A percentile compares a stretch with the other conserved stretches of the same genome.
Evolutionary conservation across 2,888 invertebrate species (phyloP).

Genomic region (Cybosia mesomella): DNA sequence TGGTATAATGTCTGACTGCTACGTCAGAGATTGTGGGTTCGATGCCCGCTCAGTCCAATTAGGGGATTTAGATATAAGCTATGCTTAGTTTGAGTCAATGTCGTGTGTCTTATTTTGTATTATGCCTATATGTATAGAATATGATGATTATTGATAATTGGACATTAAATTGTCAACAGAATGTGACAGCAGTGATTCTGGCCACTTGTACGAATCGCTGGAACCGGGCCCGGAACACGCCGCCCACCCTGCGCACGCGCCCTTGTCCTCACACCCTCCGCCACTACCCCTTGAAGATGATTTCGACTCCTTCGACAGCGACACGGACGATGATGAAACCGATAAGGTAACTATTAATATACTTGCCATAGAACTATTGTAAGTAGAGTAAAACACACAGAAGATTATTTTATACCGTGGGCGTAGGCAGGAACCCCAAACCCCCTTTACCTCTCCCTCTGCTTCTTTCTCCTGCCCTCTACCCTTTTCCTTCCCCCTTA

Average conservation of each 20-base stretch:
- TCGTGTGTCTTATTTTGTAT: background rate
- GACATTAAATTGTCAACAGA: conserved; percentile 74
- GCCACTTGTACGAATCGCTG: conserved; percentile 91
- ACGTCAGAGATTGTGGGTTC: too few relatives aligned
- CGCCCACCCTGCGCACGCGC: conserved; percentile 44
- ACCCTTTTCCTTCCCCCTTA: too few relatives aligned
- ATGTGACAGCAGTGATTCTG: conserved; percentile 88
- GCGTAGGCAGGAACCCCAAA: too few relatives aligned
- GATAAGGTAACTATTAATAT: conserved; percentile 61
- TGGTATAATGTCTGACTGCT: too few relatives aligned
- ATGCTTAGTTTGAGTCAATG: background rate
- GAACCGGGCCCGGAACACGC: conserved; percentile 63
- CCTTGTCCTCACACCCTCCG: conserved; percentile 26
- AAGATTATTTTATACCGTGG: too few relatives aligned
- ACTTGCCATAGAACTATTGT: background rate
- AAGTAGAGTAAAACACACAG: too few relatives aligned
- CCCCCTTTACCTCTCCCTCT: too few relatives aligned
- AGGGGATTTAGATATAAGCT: too few relatives aligned
- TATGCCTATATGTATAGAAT: background rate
- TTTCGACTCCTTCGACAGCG: conserved; percentile 91
- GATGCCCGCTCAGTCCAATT: too few relatives aligned
- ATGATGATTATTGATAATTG: background rate
- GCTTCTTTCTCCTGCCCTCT: too few relatives aligned
- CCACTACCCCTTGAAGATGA: conserved; percentile 83
- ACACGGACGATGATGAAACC: conserved; percentile 87